Evolutionary conservation across 2,113 vertebrate species (phyloP).

Genomic region (Synchiropus splendidus): DNA sequence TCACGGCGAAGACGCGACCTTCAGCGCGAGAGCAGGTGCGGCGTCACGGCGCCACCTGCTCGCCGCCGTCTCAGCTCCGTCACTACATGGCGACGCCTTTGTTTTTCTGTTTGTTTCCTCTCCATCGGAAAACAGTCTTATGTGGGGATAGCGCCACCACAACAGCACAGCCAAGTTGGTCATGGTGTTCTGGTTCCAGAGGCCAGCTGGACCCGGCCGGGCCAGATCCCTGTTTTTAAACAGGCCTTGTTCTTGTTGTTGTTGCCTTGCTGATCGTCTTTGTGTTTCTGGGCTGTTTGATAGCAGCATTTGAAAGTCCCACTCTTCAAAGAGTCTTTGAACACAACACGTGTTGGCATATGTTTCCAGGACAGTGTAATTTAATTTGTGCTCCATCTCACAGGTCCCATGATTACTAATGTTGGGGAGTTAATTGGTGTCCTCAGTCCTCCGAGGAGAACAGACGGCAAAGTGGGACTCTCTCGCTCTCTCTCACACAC

Average conservation of each 20-base stretch:
- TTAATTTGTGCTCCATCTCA: conserved; percentile 33
- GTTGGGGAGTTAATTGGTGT: conserved; percentile 47
- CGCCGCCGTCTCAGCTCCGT: neutral
- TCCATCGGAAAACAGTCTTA: neutral
- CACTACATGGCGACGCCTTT: neutral
- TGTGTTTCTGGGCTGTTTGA: no score
- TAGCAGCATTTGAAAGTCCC: no score
- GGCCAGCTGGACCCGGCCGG: no score
- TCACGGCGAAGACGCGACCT: no score
- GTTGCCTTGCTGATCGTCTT: no score
- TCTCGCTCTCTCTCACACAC: conserved; percentile 19
- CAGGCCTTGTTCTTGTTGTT: conserved; percentile 5
- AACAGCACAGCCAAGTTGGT: no score
- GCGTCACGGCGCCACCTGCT: neutral
- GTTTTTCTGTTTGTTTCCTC: no score
- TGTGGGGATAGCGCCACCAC: no score
- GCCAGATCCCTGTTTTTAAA: no score
- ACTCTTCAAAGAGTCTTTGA: conserved; percentile 22
- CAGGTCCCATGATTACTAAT: conserved; percentile 30
- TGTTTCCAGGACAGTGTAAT: conserved; percentile 29
- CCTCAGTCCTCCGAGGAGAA: conserved; percentile 21
- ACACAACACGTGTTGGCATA: conserved; percentile 23
- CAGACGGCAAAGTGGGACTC: conserved; percentile 21
- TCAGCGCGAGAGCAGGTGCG: no score
- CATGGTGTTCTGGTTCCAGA: no score